Conservation (phyloP, 1,140 invertebrate species). For the Drosophila sechellia region DNA sequence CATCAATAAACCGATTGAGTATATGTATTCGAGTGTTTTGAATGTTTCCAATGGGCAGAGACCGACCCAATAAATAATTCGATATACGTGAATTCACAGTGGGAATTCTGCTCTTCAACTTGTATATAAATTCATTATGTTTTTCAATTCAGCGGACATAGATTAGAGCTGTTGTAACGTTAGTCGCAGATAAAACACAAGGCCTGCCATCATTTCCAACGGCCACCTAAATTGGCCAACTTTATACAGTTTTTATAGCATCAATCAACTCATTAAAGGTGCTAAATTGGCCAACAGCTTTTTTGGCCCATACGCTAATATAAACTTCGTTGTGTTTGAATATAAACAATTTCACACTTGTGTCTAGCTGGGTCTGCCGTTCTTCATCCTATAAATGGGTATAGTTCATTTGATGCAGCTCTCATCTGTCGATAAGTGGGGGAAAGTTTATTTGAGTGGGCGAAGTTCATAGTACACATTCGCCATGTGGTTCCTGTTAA, state of each 20-base stretch:
- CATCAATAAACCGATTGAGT: constrained; percentile 43
- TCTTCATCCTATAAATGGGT: constrained; percentile 45
- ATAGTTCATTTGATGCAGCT: constrained; percentile 42
- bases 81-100: constrained; percentile 26
- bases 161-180: neutral
- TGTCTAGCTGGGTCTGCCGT: neutral
- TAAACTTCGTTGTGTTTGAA: constrained; percentile 6
- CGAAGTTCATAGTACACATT: constrained; percentile 55
- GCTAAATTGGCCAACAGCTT: constrained; percentile 48
- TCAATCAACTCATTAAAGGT: constrained; percentile 45
- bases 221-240: constrained; percentile 7
- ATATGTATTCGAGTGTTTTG: constrained; percentile 46
- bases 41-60: constrained; percentile 25
- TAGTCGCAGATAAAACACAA: neutral
- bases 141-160: neutral
- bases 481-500: constrained; percentile 72
- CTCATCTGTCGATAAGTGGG: constrained; percentile 28
- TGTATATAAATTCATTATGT: neutral
- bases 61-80: constrained; percentile 27
- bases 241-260: constrained; percentile 13
- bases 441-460: constrained; percentile 49
- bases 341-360: constrained; percentile 35
- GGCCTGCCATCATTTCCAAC: neutral
- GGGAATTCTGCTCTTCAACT: neutral
- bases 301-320: constrained; percentile 51